Percentiles rank a stretch among this genome's conserved stretches.
Conservation (phyloP, 2,113 vertebrate species). For the Tragelaphus strepsiceros region DNA sequence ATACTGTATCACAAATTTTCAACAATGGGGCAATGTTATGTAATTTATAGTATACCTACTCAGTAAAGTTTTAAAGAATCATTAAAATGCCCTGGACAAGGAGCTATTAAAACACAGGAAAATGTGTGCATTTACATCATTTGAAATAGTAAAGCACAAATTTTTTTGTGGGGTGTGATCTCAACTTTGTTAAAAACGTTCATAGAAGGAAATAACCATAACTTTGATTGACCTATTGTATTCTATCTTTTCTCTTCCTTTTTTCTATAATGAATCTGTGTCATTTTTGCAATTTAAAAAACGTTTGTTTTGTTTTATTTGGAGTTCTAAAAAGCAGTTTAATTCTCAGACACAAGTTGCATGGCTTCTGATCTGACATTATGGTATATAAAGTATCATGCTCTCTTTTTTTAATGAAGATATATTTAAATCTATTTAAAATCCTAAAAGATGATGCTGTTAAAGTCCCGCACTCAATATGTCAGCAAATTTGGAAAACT, state of each 20-base stretch:
- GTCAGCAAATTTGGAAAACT: neutral
- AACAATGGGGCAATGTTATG: neutral
- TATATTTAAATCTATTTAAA: neutral
- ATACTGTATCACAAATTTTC: neutral
- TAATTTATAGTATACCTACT: neutral
- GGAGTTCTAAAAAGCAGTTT: neutral
- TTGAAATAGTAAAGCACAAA: neutral
- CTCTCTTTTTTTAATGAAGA: neutral
- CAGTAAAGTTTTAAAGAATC: neutral
- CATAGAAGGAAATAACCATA: neutral
- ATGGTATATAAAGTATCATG: neutral
- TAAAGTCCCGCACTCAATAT: neutral
- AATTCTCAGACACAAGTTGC: neutral
- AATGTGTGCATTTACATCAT: neutral
- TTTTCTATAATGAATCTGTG: neutral
- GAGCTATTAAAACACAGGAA: neutral
- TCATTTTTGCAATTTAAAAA: neutral
- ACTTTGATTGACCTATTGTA: neutral
- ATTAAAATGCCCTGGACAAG: neutral
- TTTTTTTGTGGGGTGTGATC: neutral
- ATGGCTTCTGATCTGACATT: neutral
- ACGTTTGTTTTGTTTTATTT: neutral
- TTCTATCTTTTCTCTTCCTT: neutral
- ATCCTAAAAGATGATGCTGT: neutral
- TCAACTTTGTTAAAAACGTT: neutral